Percentiles rank a stretch among this genome's conserved stretches.
phyloP scores from a whole-genome alignment of 1,140 invertebrate species.

The Heliconius hewitsoni region DNA sequence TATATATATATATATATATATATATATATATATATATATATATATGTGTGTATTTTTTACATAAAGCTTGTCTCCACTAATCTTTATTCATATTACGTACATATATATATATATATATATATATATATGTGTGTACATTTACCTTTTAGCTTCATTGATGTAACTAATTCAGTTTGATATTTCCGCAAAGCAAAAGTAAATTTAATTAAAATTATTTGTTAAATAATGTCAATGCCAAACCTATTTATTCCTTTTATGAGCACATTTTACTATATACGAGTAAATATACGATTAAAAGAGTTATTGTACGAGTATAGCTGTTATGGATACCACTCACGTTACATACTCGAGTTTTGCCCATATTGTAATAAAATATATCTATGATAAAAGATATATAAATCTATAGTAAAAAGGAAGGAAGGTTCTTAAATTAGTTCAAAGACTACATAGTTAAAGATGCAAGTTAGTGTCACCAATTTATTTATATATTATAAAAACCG shows the following conservation, averaged over 20 bases:
- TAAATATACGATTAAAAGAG: background rate
- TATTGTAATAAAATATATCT: background rate
- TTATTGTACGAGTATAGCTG: background rate
- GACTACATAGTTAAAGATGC: too few species aligned
- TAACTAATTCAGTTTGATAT: background rate
- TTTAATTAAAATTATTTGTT: background rate
- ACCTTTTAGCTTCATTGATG: background rate
- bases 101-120: too few species aligned
- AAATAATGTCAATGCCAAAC: slow-evolving; percentile 2
- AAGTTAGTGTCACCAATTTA: too few species aligned
- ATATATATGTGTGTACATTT: background rate
- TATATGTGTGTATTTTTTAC: too few species aligned
- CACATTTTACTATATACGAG: background rate
- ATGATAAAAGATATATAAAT: background rate
- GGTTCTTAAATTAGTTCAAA: background rate
- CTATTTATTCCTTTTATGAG: background rate
- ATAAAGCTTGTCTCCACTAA: background rate
- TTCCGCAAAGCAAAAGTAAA: background rate
- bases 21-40: background rate
- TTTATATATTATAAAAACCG: too few species aligned
- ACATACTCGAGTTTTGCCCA: background rate
- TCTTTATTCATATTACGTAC: too few species aligned
- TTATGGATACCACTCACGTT: background rate
- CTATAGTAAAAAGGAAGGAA: background rate
- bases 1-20: too few species aligned